phyloP scores from a whole-genome alignment of 2,797 vertebrate genomes.

The Hybognathus amarus region DNA sequence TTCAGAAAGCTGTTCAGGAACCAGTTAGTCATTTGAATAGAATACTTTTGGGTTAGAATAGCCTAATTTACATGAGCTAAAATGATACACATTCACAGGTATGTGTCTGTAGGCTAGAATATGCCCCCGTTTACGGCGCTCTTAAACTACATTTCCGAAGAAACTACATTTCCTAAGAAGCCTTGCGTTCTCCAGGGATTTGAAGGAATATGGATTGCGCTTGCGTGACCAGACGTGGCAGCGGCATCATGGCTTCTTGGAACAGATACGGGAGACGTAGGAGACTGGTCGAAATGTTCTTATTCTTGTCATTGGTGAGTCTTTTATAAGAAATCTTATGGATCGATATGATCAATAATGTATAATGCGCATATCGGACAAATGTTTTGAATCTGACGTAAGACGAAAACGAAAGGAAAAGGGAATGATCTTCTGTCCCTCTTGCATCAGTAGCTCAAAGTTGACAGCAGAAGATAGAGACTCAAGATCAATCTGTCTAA shows the following conservation, averaged over 20 bases:
- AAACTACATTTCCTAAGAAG: conserved; percentile 73
- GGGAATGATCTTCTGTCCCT: conserved; percentile 17
- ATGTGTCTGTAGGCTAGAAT: neutral
- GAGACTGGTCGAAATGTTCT: conserved; percentile 75
- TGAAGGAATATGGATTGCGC: conserved; percentile 71
- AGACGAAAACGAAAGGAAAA: conserved; percentile 18
- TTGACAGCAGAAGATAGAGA: conserved; percentile 70
- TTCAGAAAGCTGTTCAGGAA: no score
- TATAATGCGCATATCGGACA: neutral
- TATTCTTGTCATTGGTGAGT: conserved; percentile 78
- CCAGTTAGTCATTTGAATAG: neutral
- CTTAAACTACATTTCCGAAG: neutral
- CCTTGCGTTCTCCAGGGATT: conserved; percentile 57
- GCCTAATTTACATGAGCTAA: neutral
- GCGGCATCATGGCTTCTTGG: conserved; percentile 85
- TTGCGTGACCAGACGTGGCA: conserved; percentile 85
- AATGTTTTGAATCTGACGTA: neutral
- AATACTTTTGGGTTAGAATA: neutral
- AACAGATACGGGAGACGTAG: conserved; percentile 71
- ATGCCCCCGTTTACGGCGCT: no score
- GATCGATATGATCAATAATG: neutral
- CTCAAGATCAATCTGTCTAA: conserved; percentile 20
- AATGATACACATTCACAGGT: neutral
- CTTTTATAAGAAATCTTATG: neutral
- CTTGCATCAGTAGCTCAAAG: conserved; percentile 67